phyloP scores from a whole-genome alignment of 2,797 vertebrate species.

The Periparus ater region DNA sequence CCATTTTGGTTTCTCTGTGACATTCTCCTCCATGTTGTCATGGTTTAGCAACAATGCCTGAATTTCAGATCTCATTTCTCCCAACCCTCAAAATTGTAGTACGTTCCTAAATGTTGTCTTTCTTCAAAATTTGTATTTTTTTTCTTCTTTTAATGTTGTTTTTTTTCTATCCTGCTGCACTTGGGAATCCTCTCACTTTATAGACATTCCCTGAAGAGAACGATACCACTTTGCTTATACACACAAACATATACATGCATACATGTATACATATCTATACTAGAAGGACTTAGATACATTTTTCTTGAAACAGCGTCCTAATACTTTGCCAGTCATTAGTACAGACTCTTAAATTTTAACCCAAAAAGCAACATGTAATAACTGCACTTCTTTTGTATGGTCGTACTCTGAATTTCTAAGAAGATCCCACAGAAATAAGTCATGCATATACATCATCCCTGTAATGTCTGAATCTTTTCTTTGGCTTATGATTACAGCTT shows the following conservation, averaged over 20 bases:
- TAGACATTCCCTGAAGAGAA: not conserved
- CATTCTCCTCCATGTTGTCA: not conserved
- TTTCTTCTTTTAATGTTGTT: not conserved
- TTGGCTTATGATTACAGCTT: not conserved
- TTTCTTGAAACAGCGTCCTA: not conserved
- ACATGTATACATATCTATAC: too few relatives aligned
- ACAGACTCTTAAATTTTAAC: not conserved
- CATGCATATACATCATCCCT: not conserved
- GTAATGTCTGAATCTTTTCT: not conserved
- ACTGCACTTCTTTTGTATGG: not conserved
- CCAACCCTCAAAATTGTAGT: not conserved
- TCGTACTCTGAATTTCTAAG: not conserved
- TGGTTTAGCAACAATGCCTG: not conserved
- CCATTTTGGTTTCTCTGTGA: not conserved
- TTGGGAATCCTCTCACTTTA: not conserved
- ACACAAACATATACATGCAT: too few relatives aligned
- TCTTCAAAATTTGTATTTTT: not conserved
- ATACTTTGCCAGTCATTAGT: not conserved
- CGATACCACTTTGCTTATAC: not conserved
- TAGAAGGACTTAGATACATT: not conserved
- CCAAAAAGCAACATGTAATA: not conserved
- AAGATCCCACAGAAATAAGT: not conserved
- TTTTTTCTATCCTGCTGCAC: not conserved
- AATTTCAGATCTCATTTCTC: not conserved
- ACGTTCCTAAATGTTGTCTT: not conserved